Evolutionary conservation across 1,140 invertebrate species (phyloP).

Genomic region (Sitobion miscanthi): DNA sequence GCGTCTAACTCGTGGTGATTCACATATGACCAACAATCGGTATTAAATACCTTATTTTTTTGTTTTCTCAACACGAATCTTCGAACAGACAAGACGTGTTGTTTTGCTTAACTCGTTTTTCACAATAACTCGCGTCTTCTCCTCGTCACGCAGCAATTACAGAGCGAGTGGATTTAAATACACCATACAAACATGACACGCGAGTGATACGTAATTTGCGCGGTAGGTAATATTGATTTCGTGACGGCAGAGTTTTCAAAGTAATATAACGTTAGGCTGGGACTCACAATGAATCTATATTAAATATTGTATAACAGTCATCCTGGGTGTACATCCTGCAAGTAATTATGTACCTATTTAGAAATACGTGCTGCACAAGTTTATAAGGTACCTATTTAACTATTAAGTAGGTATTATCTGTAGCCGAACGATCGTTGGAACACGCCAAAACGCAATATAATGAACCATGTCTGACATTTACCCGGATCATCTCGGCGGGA

Average conservation of each 20-base stretch:
- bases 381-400: neutral
- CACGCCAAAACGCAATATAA: neutral
- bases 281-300: neutral
- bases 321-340: neutral
- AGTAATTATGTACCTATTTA: neutral
- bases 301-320: neutral
- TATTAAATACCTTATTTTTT: neutral
- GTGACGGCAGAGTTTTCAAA: neutral
- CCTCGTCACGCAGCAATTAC: neutral
- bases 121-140: neutral
- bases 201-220: neutral
- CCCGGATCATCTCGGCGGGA: too few species aligned
- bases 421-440: neutral
- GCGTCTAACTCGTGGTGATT: neutral
- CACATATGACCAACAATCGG: neutral
- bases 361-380: neutral
- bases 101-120: neutral
- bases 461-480: neutral
- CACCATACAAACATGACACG: neutral
- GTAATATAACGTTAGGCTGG: neutral
- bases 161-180: neutral
- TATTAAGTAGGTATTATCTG: neutral
- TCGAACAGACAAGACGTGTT: neutral
- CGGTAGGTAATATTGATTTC: constrained; percentile 3
- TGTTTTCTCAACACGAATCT: neutral